Evolutionary conservation across 1,140 invertebrate species (phyloP).

Genomic region (Manduca sexta): DNA sequence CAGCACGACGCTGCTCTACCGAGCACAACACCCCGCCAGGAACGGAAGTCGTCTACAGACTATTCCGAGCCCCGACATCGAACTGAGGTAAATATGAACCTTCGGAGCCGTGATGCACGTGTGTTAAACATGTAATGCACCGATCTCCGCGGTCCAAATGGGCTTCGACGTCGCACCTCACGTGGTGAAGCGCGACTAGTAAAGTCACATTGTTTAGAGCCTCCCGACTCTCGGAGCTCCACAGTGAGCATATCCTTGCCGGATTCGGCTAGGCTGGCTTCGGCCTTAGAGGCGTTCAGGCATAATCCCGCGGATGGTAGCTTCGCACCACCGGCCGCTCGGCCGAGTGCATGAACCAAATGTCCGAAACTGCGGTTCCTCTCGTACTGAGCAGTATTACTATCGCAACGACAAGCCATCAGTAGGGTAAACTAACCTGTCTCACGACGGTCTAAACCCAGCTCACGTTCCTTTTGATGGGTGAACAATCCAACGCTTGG

Average conservation of each 20-base stretch:
- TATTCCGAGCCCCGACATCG: conserved; percentile 72
- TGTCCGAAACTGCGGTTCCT: conserved; percentile 83
- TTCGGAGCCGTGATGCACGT: conserved; percentile 12
- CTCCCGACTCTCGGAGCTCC: conserved; percentile 72
- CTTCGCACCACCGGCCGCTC: conserved; percentile 80
- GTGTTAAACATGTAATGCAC: conserved; percentile 7
- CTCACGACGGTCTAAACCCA: conserved; percentile 88
- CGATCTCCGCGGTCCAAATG: conserved; percentile 17
- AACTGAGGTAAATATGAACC: conserved; percentile 40
- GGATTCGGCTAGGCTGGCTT: conserved; percentile 77
- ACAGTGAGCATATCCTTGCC: conserved; percentile 68
- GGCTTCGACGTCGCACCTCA: conserved; percentile 19
- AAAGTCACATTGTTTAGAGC: conserved; percentile 74
- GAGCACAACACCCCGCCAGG: conserved; percentile 77
- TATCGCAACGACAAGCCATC: conserved; percentile 65
- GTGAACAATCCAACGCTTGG: conserved; percentile 89
- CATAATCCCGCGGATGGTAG: conserved; percentile 88
- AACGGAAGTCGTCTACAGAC: conserved; percentile 75
- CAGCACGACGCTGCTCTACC: conserved; percentile 76
- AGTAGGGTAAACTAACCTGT: conserved; percentile 83
- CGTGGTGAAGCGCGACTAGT: conserved; percentile 77
- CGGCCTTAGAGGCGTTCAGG: conserved; percentile 89
- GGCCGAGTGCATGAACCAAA: conserved; percentile 81
- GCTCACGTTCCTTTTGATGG: conserved; percentile 83
- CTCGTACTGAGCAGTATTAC: conserved; percentile 75